These are phyloP conservation scores for Erpobdella octoculata DNA, from an alignment of 2,888 invertebrate genomes.

Conservation along the genomic window DNA sequence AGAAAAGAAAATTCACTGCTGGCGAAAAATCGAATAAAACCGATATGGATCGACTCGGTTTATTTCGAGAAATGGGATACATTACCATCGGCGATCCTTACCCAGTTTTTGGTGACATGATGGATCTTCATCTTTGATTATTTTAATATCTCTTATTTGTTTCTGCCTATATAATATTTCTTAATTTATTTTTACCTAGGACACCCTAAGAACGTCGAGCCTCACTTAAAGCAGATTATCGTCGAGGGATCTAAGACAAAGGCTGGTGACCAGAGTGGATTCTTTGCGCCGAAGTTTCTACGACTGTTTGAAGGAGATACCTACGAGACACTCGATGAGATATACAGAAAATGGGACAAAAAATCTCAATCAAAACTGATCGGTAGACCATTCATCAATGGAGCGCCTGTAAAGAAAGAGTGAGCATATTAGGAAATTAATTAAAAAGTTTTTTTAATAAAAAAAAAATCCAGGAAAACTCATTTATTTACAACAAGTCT, in stretches of 20 bases:
- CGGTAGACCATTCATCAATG: conserved; percentile 50
- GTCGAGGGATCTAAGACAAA: conserved; percentile 47
- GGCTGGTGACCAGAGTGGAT: conserved; percentile 48
- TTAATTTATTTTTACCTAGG: too few species aligned
- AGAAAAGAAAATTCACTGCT: too few species aligned
- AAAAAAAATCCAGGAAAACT: too few species aligned
- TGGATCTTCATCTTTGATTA: too few species aligned
- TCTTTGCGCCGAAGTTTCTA: conserved; percentile 48
- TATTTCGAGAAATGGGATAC: conserved; percentile 53
- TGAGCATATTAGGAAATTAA: conserved; percentile 40
- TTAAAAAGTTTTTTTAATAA: too few species aligned
- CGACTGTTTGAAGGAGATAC: conserved; percentile 50
- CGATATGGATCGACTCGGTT: conserved; percentile 52
- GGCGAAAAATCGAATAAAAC: too few species aligned
- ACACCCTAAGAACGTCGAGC: too few species aligned
- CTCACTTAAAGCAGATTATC: conserved; percentile 51
- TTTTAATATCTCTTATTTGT: too few species aligned
- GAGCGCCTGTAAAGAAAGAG: conserved; percentile 49
- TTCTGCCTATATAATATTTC: too few species aligned
- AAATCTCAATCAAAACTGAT: conserved; percentile 49
- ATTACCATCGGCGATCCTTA: conserved; percentile 27
- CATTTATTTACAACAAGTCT: too few species aligned
- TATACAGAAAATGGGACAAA: conserved; percentile 44
- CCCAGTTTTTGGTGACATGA: too few species aligned
- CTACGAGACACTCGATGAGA: conserved; percentile 50